A percentile compares a stretch with the other conserved stretches of the same genome.
Evolutionary conservation across 1,140 invertebrate genomes (phyloP).

Genomic region (Hestina assimilis): DNA sequence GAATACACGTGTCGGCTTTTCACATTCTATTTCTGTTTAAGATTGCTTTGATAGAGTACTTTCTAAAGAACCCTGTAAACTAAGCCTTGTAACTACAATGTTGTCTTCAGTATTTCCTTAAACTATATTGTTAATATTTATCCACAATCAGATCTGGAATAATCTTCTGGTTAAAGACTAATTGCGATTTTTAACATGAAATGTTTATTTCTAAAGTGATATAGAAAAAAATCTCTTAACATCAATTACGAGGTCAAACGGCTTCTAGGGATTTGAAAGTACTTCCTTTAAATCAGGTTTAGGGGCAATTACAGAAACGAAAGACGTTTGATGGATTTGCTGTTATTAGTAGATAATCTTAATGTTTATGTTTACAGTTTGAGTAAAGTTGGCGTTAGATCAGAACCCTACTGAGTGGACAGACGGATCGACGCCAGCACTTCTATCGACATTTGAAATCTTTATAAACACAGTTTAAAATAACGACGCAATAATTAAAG

Average conservation of each 20-base stretch:
- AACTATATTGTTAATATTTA: background rate
- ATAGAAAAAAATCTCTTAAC: background rate
- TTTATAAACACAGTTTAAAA: background rate
- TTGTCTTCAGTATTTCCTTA: background rate
- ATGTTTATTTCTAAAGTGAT: conserved; percentile 1
- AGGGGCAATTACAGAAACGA: conserved; percentile 16
- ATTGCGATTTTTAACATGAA: background rate
- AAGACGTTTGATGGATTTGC: conserved; percentile 16
- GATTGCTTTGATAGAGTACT: conserved; percentile 12
- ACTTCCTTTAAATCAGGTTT: conserved; percentile 13
- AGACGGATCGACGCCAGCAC: conserved; percentile 30
- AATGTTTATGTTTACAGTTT: conserved; percentile 36
- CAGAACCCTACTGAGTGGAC: conserved; percentile 24
- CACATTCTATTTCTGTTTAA: conserved; percentile 31
- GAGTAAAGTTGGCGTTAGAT: conserved; percentile 28
- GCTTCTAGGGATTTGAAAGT: conserved; percentile 12
- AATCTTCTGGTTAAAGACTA: too few species aligned
- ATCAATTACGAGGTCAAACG: conserved; percentile 9
- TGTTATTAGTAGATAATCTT: conserved; percentile 27
- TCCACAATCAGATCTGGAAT: background rate
- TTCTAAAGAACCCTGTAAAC: conserved; percentile 8
- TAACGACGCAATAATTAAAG: background rate
- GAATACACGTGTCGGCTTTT: conserved; percentile 28
- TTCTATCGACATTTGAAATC: conserved; percentile 14
- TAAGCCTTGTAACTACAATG: background rate